phyloP scores from a whole-genome alignment of 2,113 vertebrate species.

The Pollachius pollachius region DNA sequence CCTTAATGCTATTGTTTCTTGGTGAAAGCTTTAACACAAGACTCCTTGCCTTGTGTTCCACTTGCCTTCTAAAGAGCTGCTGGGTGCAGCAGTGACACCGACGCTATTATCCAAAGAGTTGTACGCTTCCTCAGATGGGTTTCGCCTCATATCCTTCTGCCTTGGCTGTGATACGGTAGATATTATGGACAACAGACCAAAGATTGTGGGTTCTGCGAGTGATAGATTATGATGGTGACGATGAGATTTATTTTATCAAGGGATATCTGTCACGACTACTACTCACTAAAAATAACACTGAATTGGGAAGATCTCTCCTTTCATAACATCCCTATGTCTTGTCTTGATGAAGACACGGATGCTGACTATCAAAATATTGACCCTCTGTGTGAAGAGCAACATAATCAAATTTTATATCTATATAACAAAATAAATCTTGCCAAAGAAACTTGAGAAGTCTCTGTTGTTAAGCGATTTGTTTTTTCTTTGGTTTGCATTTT shows the following conservation, averaged over 20 bases:
- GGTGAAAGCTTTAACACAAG: constrained; percentile 72
- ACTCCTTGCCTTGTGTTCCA: constrained; percentile 56
- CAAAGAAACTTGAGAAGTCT: constrained; percentile 91
- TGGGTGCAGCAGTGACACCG: constrained; percentile 73
- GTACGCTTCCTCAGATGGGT: constrained; percentile 76
- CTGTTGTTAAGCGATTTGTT: constrained; percentile 73
- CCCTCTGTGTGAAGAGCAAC: constrained; percentile 72
- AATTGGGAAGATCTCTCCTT: constrained; percentile 35
- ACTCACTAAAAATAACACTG: constrained; percentile 8
- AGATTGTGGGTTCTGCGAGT: constrained; percentile 43
- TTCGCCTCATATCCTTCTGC: constrained; percentile 44
- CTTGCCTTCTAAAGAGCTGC: constrained; percentile 68
- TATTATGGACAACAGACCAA: constrained; percentile 42
- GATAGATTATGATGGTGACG: constrained; percentile 35
- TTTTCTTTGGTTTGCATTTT: constrained; percentile 65
- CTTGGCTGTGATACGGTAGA: constrained; percentile 32
- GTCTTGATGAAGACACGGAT: constrained; percentile 60
- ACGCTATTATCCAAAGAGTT: constrained; percentile 87
- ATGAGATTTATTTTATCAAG: constrained; percentile 2
- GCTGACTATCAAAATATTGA: constrained; percentile 65
- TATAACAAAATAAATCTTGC: constrained; percentile 80
- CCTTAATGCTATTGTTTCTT: constrained; percentile 61
- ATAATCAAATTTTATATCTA: constrained; percentile 77
- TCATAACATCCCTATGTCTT: constrained; percentile 45
- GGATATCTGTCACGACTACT: constrained; percentile 39